Base-by-base conservation (phyloP, 2,113 vertebrate genomes). In the Holacanthus passer region DNA sequence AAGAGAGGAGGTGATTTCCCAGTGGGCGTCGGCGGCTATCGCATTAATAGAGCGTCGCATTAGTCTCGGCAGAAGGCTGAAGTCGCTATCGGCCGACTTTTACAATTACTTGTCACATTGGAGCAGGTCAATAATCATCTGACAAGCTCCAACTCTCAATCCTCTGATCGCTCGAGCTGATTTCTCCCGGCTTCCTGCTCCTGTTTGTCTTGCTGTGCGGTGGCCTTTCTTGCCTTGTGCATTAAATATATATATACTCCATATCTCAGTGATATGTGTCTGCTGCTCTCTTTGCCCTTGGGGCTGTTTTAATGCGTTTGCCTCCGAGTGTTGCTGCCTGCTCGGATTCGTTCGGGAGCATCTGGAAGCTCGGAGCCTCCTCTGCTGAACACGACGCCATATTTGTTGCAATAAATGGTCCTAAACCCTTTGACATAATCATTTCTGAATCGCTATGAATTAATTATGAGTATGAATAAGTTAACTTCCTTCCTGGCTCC, bases 1-100 rank as follows among this genome's bases (percentile, higher is more conserved):
- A 62, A 73, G 22, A 71, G 75, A 75, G 67, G 81, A 83, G 77
- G 66, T 84, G 37, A 88, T 91, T 90, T 91, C 85, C 90, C 88
- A 82, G 77, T 0, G 29, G 87, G 69, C 52, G n/a, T 41, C 1
- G 8, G 62, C 41, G 78, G 60, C 83, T 10, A 56, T 82, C 20
- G 9, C 85, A 75, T 81, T 78, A 87, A 81, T 70, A 77, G 55
- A 77, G 31, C 35, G 9, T 27, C 0, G n/a, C 0, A 29, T 62
- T 22, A 41, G 52, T 58, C 39, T 41, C 35, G 35, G 35, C 32
- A 27, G 53, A 29, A 31, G 16, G 14, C 73, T 12, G 58, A 59
- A 58, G 66, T 56, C 69, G 17, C 81, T 53, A 65, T 84, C 67
- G 56, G 62, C 41, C 17, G 39, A 82, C 60, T 85, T 73, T 63